Conservation (phyloP, 1,140 invertebrate genomes). For the Micrasema longulum region DNA sequence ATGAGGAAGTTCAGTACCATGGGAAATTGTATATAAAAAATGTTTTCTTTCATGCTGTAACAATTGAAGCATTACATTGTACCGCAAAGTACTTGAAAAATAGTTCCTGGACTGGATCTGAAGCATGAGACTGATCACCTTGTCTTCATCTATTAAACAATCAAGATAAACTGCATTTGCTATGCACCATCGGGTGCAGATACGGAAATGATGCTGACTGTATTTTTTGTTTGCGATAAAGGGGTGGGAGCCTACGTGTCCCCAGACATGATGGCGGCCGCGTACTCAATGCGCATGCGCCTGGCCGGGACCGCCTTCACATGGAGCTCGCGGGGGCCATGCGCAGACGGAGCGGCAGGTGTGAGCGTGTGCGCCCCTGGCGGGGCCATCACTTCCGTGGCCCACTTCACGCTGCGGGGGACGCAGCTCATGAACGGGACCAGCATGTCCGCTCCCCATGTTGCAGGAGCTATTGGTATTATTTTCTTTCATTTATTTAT, state of each 20-base stretch:
- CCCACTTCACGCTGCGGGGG: conserved; percentile 87
- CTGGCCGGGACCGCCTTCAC: conserved; percentile 90
- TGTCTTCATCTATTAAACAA: too few species aligned
- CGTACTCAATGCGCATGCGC: conserved; percentile 87
- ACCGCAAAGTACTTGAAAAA: too few species aligned
- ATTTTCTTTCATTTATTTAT: conserved; percentile 50
- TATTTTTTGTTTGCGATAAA: conserved; percentile 49
- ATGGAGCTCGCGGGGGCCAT: conserved; percentile 93
- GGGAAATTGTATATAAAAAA: too few species aligned
- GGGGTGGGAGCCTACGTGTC: conserved; percentile 97
- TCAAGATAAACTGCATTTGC: too few species aligned
- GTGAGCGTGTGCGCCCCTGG: conserved; percentile 94
- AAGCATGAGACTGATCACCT: too few species aligned
- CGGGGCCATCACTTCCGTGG: conserved; percentile 94
- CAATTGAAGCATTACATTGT: too few species aligned
- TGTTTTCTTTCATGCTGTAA: too few species aligned
- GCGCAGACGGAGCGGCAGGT: conserved; percentile 89
- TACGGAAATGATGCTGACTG: too few species aligned
- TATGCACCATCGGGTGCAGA: too few species aligned
- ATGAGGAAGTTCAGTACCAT: too few species aligned
- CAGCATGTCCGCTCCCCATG: conserved; percentile 96
- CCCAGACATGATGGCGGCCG: conserved; percentile 96
- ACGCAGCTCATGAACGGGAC: conserved; percentile 97
- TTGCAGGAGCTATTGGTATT: conserved; percentile 88
- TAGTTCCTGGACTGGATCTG: too few species aligned